phyloP scores from a whole-genome alignment of 2,797 vertebrate genomes.

The Schizopygopsis pylzovi region DNA sequence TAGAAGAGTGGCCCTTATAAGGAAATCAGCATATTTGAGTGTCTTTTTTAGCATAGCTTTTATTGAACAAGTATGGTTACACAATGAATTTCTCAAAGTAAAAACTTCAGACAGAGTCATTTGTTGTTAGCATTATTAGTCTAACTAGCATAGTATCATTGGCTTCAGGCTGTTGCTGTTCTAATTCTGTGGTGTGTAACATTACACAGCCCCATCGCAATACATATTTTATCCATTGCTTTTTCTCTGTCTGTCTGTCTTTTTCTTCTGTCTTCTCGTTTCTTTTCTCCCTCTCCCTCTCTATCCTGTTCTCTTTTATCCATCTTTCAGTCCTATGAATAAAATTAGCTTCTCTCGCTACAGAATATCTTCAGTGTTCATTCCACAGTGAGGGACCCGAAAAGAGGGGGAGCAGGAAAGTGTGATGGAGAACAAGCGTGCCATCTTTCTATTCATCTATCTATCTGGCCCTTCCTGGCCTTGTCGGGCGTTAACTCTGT shows the following conservation, averaged over 20 bases:
- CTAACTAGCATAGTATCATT: conserved; percentile 8
- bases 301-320: conserved; percentile 4
- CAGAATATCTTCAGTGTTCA: conserved; percentile 28
- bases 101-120: not conserved
- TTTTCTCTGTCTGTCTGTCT: not conserved
- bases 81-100: not conserved
- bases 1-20: too few relatives aligned
- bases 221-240: conserved; percentile 13
- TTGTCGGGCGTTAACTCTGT: conserved; percentile 29
- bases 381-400: conserved; percentile 4
- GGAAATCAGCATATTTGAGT: too few relatives aligned
- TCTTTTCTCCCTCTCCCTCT: not conserved
- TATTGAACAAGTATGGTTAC: not conserved
- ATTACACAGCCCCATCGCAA: conserved; percentile 4
- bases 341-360: conserved; percentile 30
- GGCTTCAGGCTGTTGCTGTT: not conserved
- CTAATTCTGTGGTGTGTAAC: not conserved
- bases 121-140: conserved; percentile 30
- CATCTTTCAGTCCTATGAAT: conserved; percentile 38
- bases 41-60: not conserved
- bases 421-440: conserved; percentile 34
- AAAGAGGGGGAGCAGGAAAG: conserved; percentile 16
- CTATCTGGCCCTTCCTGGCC: conserved; percentile 21
- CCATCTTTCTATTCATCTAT: conserved; percentile 41
- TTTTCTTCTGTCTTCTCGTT: not conserved